phyloP scores from a whole-genome alignment of 92 coral and sea anemone species.

The Heliopora coerulea region DNA sequence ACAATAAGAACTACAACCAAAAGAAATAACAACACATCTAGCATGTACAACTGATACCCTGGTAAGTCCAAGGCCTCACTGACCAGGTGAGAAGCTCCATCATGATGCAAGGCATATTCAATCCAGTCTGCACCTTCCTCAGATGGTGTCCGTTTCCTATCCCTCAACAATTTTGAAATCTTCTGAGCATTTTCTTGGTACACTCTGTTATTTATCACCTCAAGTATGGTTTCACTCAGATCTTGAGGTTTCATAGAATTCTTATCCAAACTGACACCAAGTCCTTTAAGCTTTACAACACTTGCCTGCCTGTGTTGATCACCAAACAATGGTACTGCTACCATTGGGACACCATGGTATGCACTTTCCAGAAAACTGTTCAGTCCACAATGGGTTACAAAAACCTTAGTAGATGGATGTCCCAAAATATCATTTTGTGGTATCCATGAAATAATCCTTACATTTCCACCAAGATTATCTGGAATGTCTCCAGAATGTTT shows the following conservation, averaged over 20 bases:
- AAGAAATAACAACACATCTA: slow-evolving; percentile 62
- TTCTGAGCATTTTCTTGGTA: slow-evolving; percentile 51
- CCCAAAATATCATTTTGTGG: slow-evolving; percentile 64
- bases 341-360: slow-evolving; percentile 79
- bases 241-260: slow-evolving; percentile 42
- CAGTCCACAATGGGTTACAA: slow-evolving; percentile 81
- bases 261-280: slow-evolving; percentile 56
- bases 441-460: slow-evolving; percentile 49
- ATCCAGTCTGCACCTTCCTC: slow-evolving; percentile 84
- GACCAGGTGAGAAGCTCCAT: slow-evolving; percentile 71
- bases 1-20: slow-evolving; percentile 26
- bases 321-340: slow-evolving; percentile 63
- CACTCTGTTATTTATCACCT: slow-evolving; percentile 45
- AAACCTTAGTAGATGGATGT: slow-evolving; percentile 62
- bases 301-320: slow-evolving; percentile 75
- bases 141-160: slow-evolving; percentile 60
- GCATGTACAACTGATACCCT: slow-evolving; percentile 54
- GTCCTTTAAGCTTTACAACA: slow-evolving; percentile 55
- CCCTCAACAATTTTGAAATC: slow-evolving; percentile 52
- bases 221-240: slow-evolving; percentile 44
- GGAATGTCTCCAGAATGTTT: slow-evolving; percentile 55
- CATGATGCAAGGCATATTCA: slow-evolving; percentile 64
- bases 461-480: slow-evolving; percentile 47
- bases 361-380: slow-evolving; percentile 68
- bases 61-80: slow-evolving; percentile 66